These are phyloP conservation scores for Ceyx cyanopectus DNA, from an alignment of 2,113 vertebrate genomes.

Conservation along the genomic window DNA sequence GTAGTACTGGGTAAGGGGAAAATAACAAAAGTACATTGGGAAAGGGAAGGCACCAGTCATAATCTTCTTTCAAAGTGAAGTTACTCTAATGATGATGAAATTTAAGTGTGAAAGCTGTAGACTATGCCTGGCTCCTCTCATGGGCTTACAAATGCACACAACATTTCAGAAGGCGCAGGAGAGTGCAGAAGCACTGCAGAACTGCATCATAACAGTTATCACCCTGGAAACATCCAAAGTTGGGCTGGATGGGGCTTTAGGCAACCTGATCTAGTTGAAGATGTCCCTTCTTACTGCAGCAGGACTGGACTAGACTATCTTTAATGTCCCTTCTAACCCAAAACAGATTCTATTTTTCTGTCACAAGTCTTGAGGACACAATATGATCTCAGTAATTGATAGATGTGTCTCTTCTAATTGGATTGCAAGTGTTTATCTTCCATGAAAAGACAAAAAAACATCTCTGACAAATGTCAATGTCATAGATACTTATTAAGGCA, in stretches of 20 bases:
- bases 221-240: neutral
- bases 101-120: neutral
- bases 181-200: neutral
- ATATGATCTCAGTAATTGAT: neutral
- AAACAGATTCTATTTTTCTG: neutral
- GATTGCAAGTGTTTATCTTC: neutral
- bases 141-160: neutral
- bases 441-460: neutral
- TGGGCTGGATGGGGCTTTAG: neutral
- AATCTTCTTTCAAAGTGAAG: neutral
- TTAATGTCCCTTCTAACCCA: neutral
- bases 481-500: neutral
- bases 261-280: neutral
- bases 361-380: neutral
- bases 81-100: neutral
- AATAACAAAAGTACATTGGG: neutral
- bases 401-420: neutral
- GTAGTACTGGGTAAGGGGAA: neutral
- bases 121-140: neutral
- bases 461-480: neutral
- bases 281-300: neutral
- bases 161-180: neutral
- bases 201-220: neutral
- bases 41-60: neutral
- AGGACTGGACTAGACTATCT: neutral